These are phyloP conservation scores for Apeira syringaria DNA, from an alignment of 2,888 invertebrate species.

Conservation along the genomic window DNA sequence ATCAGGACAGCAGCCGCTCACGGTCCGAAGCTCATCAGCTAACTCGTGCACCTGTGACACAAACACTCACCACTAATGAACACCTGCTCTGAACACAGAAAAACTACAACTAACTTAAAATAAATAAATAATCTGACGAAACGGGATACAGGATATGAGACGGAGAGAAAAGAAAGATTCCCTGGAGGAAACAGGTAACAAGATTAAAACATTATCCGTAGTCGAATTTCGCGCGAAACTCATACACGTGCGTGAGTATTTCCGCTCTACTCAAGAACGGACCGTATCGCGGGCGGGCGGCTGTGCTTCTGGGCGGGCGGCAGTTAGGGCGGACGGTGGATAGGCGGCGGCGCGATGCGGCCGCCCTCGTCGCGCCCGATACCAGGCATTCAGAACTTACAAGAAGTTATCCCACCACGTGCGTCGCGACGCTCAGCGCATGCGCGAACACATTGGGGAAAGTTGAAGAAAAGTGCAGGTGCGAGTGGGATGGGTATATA, in stretches of 20 bases:
- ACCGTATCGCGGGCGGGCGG: conserved; percentile 71
- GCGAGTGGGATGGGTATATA: conserved; percentile 51
- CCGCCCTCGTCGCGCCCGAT: conserved; percentile 82
- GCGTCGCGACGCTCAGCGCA: conserved; percentile 71
- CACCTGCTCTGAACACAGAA: conserved; percentile 57
- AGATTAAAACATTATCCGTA: conserved; percentile 41
- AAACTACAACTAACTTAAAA: conserved; percentile 34
- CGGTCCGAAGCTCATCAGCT: conserved; percentile 58
- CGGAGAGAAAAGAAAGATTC: conserved; percentile 15
- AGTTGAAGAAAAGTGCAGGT: conserved; percentile 63
- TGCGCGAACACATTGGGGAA: conserved; percentile 61
- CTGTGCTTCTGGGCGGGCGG: conserved; percentile 74
- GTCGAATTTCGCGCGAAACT: conserved; percentile 57
- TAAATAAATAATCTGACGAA: conserved; percentile 20
- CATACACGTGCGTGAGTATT: conserved; percentile 56
- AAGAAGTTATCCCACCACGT: conserved; percentile 61
- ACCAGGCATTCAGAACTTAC: conserved; percentile 65
- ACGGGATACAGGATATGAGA: conserved; percentile 12
- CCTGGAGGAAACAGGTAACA: conserved; percentile 25
- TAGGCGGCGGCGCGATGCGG: conserved; percentile 77
- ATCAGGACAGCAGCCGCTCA: conserved; percentile 38
- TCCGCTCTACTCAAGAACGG: conserved; percentile 56
- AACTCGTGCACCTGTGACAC: conserved; percentile 54
- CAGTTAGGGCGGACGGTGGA: conserved; percentile 57
- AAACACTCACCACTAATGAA: conserved; percentile 63